Base-by-base conservation (phyloP, 2,888 invertebrate genomes). In the Camponotus fellah region DNA sequence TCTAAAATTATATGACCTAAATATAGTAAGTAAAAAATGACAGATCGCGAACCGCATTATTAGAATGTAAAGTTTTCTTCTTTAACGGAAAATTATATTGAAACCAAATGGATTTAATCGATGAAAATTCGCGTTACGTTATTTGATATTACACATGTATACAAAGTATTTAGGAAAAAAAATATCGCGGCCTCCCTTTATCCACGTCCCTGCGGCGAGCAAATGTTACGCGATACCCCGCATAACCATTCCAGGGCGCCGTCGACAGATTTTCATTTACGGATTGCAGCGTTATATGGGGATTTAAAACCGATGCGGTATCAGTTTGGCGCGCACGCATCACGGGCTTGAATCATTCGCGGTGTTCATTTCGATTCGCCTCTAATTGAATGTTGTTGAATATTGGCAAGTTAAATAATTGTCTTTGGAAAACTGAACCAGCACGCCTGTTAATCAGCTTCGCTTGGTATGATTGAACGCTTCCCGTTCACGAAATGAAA, bases 361-460 rank as follows among this genome's bases (percentile, higher is more conserved):
- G 85, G 87, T 89, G 89, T 91, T 91, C 91, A 90, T 92, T 90
- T 91, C 89, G 81, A 92, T 87, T 89, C 75, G 75, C 68, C 85
- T 85, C 89, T 92, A 92, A 92, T 92, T 91, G 90, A 91, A 91
- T 86, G 85, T 86, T 88, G 87, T 85, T 91, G 89, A 87, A 90
- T 89, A 90, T 90, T 86, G 87, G 88, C 89, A 86, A 88, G 89
- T 88, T 88, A 88, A 92, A 91, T 90, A 91, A 92, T 91, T 90
- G 87, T 90, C 90, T 90, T 88, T 89, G 79, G 85, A 88, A 86
- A 90, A 88, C 82, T 85, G 85, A 86, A 75, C 65, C 84, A 74
- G 84, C 84, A 72, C 77, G 82, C 81, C 82, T 86, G 89, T 89
- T 89, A 89, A 89, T 89, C 89, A 87, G 85, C 79, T 53, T 69